Evolutionary conservation across 2,113 vertebrate genomes (phyloP).

Genomic region (Sterna hirundo): DNA sequence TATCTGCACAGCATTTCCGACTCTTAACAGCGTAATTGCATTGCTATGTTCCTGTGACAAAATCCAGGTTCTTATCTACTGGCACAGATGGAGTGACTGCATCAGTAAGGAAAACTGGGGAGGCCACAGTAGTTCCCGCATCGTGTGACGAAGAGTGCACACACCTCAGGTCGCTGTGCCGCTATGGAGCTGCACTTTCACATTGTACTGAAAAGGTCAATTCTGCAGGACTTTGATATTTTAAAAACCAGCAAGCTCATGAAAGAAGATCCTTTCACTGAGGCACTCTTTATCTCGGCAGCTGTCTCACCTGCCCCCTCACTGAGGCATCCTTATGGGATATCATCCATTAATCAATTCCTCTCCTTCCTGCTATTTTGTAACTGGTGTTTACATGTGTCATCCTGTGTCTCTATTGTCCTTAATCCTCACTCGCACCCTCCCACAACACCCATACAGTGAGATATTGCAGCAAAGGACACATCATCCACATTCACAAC

Average conservation of each 20-base stretch:
- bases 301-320: constrained; percentile 1
- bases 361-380: constrained; percentile 3
- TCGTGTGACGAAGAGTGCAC: background rate
- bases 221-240: background rate
- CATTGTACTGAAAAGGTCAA: background rate
- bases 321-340: background rate
- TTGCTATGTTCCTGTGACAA: background rate
- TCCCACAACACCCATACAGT: constrained; percentile 4
- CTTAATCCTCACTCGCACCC: background rate
- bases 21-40: background rate
- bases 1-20: background rate
- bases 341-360: background rate
- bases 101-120: background rate
- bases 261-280: background rate
- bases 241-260: background rate
- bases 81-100: background rate
- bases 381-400: background rate
- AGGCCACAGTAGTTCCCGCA: background rate
- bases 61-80: background rate
- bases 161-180: background rate
- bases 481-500: background rate
- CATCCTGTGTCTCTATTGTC: constrained; percentile 16
- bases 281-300: background rate
- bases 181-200: background rate
- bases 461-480: constrained; percentile 5